Base-by-base conservation (phyloP, 2,797 vertebrate species). In the Bryconaethiops microstoma region DNA sequence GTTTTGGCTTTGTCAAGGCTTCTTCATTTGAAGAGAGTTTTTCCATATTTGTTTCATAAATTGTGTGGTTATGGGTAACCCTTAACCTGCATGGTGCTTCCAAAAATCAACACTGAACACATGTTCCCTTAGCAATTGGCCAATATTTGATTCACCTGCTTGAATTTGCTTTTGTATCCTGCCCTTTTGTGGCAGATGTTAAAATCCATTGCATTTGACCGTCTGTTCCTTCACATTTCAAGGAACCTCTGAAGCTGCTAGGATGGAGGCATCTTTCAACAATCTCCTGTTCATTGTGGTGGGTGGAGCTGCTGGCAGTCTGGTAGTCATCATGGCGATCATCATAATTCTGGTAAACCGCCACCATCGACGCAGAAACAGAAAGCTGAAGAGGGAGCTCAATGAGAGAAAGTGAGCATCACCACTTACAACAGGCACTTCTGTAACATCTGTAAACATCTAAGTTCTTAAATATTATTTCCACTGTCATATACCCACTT, bases 361-460 rank as follows among this genome's bases (percentile, higher is more conserved):
- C 2, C 89, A 96, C 83, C 96, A 98, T 77, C 90, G 90, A 10
- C 91, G 89, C 68, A 94, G 90, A 60, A 96, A 95, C 83, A 94
- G 89, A 85, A 95, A 92, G 83, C 95, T 98, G 50, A 86, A 90
- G 84, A 87, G 14, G 83, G 83, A 90, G 68, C 92, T 95, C 25
- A 94, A 78, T 0, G 92, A 94, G 68, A 96, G 94, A 83, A 96
- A 88, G 97, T 97, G 89, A 95, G 96, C 54, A n/a, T 25, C n/a
- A 62, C 50, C 42, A 54, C 67, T 74, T 7, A 76, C 29, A 23
- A 19, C 19, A 17, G 17, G 62, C 12, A 1, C 59, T 29, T 63
- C 48, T 25, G 25, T n/a, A n/a, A 67, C 25, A 29, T 29, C 13
- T 57, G 55, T n/a, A 65, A 5, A 25, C 21, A 62, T 62, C n/a